Evolutionary conservation across 2,888 invertebrate genomes (phyloP), one percentile per base, ranked within the genome.

Genomic region (Lycophotia porphyrea): DNA sequence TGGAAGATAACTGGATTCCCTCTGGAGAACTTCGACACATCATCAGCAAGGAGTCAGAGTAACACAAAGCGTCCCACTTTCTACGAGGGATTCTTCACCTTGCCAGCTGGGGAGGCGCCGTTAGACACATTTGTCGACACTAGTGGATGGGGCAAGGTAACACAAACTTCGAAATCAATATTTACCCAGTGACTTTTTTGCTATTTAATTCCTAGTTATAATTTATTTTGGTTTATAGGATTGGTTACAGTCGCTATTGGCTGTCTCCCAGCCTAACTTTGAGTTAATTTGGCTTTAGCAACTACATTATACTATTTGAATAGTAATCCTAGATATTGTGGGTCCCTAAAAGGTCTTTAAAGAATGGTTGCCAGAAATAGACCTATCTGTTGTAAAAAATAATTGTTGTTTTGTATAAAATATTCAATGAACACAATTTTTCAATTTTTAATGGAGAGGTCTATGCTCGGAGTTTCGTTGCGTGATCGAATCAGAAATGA

Each of bases 71-170:
- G 97, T 2, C 98, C 98, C 0, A 92, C 95, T 15, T 87, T 98
- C 66, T 97, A 97, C 86, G 95, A 97, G 81, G 96, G 95, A 0
- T 89, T 91, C 24, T 94, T 97, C 66, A 89, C 87, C 21, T 76
- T 97, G 24, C 92, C 93, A 0, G 87, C 96, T 0, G 93, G 92
- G 0, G 94, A 93, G 21, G 87, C 93, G n/a, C 97, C 97, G 0
- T 91, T 95, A 55, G 99, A 99, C 90, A 98, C 98, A 0, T 99
- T 97, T 90, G 90, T 99, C 21, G 97, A 98, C 89, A 97, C 98
- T 87, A 96, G 97, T 63, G 97, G 97, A n/a, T 99, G 99, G 99
- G 97, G 97, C 71, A 99, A 99, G 95, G 97, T 96, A 60, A 72
- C 9, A 24, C 11, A 11, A 58, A 27, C 64, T 24, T 34, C 5